Base-by-base conservation (phyloP, 2,113 vertebrate genomes). In the Aythya baeri region DNA sequence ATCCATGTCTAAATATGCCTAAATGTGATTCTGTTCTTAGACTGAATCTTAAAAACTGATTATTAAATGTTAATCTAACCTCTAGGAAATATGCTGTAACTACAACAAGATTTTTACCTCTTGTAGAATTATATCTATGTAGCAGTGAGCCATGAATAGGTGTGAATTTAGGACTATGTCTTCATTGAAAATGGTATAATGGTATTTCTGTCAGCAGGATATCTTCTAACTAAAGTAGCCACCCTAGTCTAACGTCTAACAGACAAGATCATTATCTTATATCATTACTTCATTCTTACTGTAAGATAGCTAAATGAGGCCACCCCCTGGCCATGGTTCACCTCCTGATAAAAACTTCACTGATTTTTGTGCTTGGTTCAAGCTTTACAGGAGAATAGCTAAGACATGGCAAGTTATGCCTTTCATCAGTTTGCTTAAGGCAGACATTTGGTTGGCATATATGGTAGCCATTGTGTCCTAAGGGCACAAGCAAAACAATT, bases 221-320 rank as follows among this genome's bases (percentile, higher is more conserved):
- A 52, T 77, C 68, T 78, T 29, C 43, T 81, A 85, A 72, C 93
- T 66, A 50, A 15, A 55, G 15, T 38, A 90, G 29, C 55, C 46
- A 85, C 23, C 11, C 16, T 71, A 36, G 38, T 67, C 55, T 89
- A 31, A 71, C 67, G 86, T 58, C 29, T 55, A 76, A 17, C 50
- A 78, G 46, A 38, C 9, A 70, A 72, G 67, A 68, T 4, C 0
- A 80, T 13, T 13, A 38, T 80, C n/a, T 58, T 58, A 5, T 21
- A 74, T 67, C 75, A 73, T 88, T 55, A 50, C 31, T 20, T 36
- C 58, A 25, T 50, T 83, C 46, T 49, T 32, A 62, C 18, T 32
- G 11, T 62, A 80, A 94, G 32, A 74, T 8, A 63, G 91, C 46
- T 88, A 89, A 93, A 95, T 71, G 72, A 80, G 75, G 67, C 65